Base-by-base conservation (phyloP, 2,888 invertebrate species). In the Mythimna lalbum region DNA sequence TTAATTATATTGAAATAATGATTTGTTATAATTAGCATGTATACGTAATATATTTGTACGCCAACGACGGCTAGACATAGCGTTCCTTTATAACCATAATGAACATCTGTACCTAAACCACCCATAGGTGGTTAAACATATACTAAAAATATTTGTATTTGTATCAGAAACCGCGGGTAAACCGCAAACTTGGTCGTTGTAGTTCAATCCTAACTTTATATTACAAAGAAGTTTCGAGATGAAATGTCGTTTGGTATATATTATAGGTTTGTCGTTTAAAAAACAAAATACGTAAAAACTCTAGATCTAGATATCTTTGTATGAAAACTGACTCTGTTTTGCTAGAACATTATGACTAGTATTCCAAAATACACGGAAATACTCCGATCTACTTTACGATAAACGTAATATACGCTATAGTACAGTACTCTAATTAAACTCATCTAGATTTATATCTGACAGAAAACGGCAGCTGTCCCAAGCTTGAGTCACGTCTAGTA, bases 381-480 rank as follows among this genome's bases (percentile, higher is more conserved):
- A 31, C 17, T 63, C 9, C 56, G 62, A 63, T 55, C n/a, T 49
- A 47, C 52, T 69, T 50, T 52, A 66, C 81, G 80, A 84, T 82
- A 78, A 77, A 80, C 73, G 19, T 60, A 75, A 63, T 73, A n/a
- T 43, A 43, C 43, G 5, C 17, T 43, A 17, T 66, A 69, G 53
- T 70, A 50, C 55, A 59, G 65, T 76, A 70, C 49, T 76, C 78
- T 85, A 86, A 88, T 87, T 88, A 88, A 87, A 89, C 73, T 78
- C 53, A 65, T 82, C 67, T 78, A 86, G 87, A 92, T 90, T 89
- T 88, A 89, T 88, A 73, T 78, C 72, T 71, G 86, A 85, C 73
- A 70, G 78, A 70, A 73, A 85, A 83, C 83, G 86, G 83, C 91
- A 90, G 86, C 88, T 92, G 91, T 81, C 80, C 60, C 55, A 33